Conservation (phyloP, 2,888 invertebrate species). For the Drosophila atripex region DNA sequence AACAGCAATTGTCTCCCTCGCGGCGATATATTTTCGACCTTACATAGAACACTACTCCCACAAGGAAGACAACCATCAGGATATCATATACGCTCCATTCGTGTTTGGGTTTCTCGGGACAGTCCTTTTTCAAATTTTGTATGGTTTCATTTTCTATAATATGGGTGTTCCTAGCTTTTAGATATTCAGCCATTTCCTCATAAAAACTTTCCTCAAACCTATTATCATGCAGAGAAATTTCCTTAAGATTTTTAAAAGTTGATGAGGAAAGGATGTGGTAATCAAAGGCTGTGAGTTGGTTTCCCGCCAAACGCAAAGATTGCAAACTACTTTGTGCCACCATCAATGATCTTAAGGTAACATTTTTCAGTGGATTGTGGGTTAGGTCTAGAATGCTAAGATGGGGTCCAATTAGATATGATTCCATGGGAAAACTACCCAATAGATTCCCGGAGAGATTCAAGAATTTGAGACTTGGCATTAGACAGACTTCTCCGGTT, state of each 20-base stretch:
- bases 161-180: not conserved
- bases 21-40: slow-evolving; percentile 9
- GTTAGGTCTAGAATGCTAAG: slow-evolving; percentile 74
- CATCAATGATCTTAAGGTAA: slow-evolving; percentile 45
- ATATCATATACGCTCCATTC: slow-evolving; percentile 17
- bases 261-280: slow-evolving; percentile 49
- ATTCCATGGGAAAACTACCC: slow-evolving; percentile 50
- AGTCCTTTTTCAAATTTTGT: not conserved
- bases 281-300: slow-evolving; percentile 67
- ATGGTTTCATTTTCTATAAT: not conserved
- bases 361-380: slow-evolving; percentile 62
- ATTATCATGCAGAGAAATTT: slow-evolving; percentile 69
- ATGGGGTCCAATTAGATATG: slow-evolving; percentile 61
- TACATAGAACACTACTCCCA: slow-evolving; percentile 12
- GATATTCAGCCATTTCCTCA: not conserved
- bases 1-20: slow-evolving; percentile 20
- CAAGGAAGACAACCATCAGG: slow-evolving; percentile 13
- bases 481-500: slow-evolving; percentile 45
- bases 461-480: slow-evolving; percentile 72
- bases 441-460: slow-evolving; percentile 77
- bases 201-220: not conserved
- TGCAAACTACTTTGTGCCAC: slow-evolving; percentile 46
- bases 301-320: slow-evolving; percentile 74
- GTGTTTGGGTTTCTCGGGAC: not conserved
- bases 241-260: slow-evolving; percentile 64